These are phyloP conservation scores for Epizoanthus rinbou DNA, from an alignment of 92 coral and sea anemone species.

Conservation along the genomic window DNA sequence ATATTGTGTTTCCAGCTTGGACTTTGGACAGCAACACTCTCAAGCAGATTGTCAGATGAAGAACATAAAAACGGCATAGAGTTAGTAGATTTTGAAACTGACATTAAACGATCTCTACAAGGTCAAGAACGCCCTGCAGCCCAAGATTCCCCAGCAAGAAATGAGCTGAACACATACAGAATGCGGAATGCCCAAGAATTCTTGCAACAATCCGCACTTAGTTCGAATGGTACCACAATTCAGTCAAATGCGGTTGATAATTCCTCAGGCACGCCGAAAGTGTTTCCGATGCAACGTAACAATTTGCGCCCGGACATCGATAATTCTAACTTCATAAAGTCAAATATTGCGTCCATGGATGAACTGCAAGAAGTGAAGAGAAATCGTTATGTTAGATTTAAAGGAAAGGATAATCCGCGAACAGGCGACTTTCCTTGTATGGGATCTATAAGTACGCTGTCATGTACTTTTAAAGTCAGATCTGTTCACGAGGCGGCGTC, in stretches of 20 bases:
- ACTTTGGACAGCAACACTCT: slow-evolving; percentile 9
- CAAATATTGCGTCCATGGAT: background rate
- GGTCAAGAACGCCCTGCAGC: background rate
- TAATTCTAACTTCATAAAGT: background rate
- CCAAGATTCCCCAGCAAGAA: background rate
- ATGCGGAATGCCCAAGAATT: background rate
- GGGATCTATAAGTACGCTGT: slow-evolving; percentile 15
- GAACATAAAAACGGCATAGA: background rate
- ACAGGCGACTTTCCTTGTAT: slow-evolving; percentile 24
- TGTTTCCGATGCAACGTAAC: background rate
- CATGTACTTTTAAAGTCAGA: background rate
- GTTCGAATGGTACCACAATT: background rate
- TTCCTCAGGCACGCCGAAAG: background rate
- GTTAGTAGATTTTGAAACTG: slow-evolving; percentile 2
- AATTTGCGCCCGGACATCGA: slow-evolving; percentile 17
- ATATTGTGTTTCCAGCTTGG: slow-evolving; percentile 22
- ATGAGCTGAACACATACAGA: background rate
- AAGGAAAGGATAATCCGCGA: slow-evolving; percentile 20
- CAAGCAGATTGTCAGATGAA: background rate
- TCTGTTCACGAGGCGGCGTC: slow-evolving; percentile 10
- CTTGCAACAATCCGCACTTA: background rate
- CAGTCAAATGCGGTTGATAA: background rate
- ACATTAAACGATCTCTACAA: slow-evolving; percentile 1
- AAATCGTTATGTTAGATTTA: slow-evolving; percentile 14
- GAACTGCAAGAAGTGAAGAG: background rate